Evolutionary conservation across 2,113 vertebrate genomes (phyloP), one percentile per base, ranked within the genome.

Genomic region (Platichthys stellatus): DNA sequence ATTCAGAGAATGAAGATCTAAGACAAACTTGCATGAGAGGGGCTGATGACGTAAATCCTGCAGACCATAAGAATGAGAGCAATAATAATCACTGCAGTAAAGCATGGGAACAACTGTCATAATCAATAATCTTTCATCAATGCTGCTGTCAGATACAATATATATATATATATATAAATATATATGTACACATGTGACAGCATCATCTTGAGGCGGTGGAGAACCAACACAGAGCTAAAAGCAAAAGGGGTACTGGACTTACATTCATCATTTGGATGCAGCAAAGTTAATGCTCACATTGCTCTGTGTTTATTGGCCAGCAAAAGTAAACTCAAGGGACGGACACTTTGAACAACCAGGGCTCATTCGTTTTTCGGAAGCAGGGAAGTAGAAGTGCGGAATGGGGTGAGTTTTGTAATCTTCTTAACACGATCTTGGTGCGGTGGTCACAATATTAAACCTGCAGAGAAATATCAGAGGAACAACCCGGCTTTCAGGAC

Each of bases 1-100:
- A 78, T 79, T 85, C 76, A 82, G 63, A 88, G 63, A 71, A 63
- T 24, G 11, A 74, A 51, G 71, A 11, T 53, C 89, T 86, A 85
- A 87, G 85, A 86, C 86, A 35, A 76, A 77, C 26, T 47, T 88
- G 82, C 40, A 31, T 40, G 24, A 59, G 14, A 38, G 45, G 14
- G 71, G 69, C 63, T 21, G 63, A 45, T 14, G 11, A 53, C 47
- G 12, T 18, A 21, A 68, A 38, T 63, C 54, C 68, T 60, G 1
- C 70, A 74, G 60, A 59, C 28, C 68, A 21, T 43, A 4, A 26
- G n/a, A 23, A 65, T 31, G 47, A 21, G 66, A 63, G 75, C 43
- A 13, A 54, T 26, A 65, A 53, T 3, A 60, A 60, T 1, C 45
- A 49, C 54, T 31, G 59, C 51, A 56, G 20, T 21, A 15, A 66